Evolutionary conservation across 2,888 invertebrate species (phyloP).

Genomic region (Diaphora mendica): DNA sequence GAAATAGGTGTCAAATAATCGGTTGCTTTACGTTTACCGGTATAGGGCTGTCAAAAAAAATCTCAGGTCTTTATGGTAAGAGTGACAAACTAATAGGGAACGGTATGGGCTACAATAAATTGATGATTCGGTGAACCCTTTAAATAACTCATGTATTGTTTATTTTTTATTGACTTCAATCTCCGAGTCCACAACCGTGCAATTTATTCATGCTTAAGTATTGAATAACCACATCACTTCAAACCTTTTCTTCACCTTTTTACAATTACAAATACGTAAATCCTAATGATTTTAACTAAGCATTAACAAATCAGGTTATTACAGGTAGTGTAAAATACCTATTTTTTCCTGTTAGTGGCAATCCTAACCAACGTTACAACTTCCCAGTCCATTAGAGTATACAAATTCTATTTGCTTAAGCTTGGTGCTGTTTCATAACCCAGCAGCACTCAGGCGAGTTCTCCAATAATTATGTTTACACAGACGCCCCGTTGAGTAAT

Average conservation of each 20-base stretch:
- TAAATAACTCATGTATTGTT: too few relatives aligned
- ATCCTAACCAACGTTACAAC: slow-evolving; percentile 33
- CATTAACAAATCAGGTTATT: background rate
- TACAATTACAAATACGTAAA: background rate
- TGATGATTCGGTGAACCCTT: too few relatives aligned
- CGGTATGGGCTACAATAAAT: too few relatives aligned
- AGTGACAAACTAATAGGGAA: too few relatives aligned
- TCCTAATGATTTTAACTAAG: background rate
- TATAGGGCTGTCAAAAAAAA: slow-evolving; percentile 36
- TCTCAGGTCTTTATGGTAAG: too few relatives aligned
- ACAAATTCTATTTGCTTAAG: slow-evolving; percentile 47
- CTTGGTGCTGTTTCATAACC: slow-evolving; percentile 53
- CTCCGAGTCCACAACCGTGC: too few relatives aligned
- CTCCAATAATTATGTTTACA: slow-evolving; percentile 46
- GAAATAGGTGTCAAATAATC: slow-evolving; percentile 33
- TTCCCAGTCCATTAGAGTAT: slow-evolving; percentile 47
- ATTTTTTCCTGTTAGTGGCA: slow-evolving; percentile 20
- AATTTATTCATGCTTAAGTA: too few relatives aligned
- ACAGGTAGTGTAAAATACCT: background rate
- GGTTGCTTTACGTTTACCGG: slow-evolving; percentile 20
- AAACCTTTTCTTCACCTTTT: background rate
- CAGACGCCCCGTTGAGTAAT: slow-evolving; percentile 16
- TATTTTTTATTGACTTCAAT: too few relatives aligned
- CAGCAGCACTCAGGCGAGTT: slow-evolving; percentile 38
- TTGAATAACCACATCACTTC: background rate